A percentile compares a stretch with the other conserved stretches of the same genome.
Evolutionary conservation across 2,113 vertebrate genomes (phyloP).

Genomic region (Laterallus jamaicensis): DNA sequence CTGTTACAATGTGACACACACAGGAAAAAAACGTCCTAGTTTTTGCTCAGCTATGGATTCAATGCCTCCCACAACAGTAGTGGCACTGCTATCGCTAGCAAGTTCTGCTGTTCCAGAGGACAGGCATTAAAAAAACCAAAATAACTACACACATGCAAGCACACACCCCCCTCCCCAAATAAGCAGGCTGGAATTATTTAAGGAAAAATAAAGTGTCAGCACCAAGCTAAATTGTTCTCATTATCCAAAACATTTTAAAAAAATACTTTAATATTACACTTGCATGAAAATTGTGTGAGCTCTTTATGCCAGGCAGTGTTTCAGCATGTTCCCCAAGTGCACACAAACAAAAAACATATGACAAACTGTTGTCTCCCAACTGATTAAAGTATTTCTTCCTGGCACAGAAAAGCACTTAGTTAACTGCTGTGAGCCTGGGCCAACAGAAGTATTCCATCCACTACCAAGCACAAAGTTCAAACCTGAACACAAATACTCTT

Average conservation of each 20-base stretch:
- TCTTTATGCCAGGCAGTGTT: constrained; percentile 55
- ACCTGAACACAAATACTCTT: background rate
- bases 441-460: constrained; percentile 65
- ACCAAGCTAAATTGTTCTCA: constrained; percentile 46
- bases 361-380: constrained; percentile 61
- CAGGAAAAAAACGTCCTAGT: background rate
- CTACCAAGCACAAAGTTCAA: constrained; percentile 65
- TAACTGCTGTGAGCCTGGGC: constrained; percentile 32
- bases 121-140: background rate
- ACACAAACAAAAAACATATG: constrained; percentile 69
- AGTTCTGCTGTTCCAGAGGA: background rate
- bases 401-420: constrained; percentile 61
- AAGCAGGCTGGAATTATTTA: constrained; percentile 50
- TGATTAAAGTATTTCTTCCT: constrained; percentile 70
- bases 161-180: background rate
- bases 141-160: background rate
- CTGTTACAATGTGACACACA: background rate
- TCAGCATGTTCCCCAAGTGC: constrained; percentile 52
- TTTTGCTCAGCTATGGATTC: background rate
- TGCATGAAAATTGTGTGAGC: constrained; percentile 51
- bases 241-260: constrained; percentile 35
- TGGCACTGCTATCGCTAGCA: background rate
- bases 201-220: constrained; percentile 57
- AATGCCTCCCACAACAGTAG: background rate
- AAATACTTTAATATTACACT: constrained; percentile 48